Base-by-base conservation (phyloP, 1,140 invertebrate genomes). In the Gryllus bimaculatus region DNA sequence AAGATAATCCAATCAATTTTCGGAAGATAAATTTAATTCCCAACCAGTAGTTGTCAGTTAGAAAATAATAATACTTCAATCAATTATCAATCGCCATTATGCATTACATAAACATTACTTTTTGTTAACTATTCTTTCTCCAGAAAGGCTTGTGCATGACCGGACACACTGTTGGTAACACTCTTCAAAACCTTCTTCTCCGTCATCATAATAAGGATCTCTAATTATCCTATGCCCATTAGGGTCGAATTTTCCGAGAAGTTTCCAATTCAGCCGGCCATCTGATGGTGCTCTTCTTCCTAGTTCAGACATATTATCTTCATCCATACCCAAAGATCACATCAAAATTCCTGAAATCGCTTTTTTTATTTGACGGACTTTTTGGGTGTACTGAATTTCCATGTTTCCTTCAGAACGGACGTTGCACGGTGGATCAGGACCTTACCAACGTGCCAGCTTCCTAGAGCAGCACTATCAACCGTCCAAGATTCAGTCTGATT, bases 271-370 rank as follows among this genome's bases (percentile, higher is more conserved):
- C 90, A 0, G 94, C 93, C 89, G 92, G 75, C 86, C 88, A 77
- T 87, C 86, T 79, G 89, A 85, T 8, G 93, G 92, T 79, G 89
- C 89, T 79, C 89, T 85, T 20, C 85, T 84, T 39, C 90, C 90
- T 47, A 96, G 84, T 75, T 91, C 89, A 10, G 84, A 86, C 84
- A 96, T 94, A 83, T 96, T 97, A 20, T 90, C 88, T 78, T 94
- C 88, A 85, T 97, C 95, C 95, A 97, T 97, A 26, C 95, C n/a
- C 95, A 86, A 97, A 95, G 80, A 97, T 96, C 83, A 90, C 96
- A 84, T 96, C 91, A 85, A 92, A 97, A 8, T 90, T 86, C 13
- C 89, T 84, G 82, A 95, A 96, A 84, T 97, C 95, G 47, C 90
- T 85, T 79, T 86, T 8, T 83, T 88, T 74, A 96, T 89, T 90